Evolutionary conservation across 2,797 vertebrate genomes (phyloP).

Genomic region (Amblyraja radiata): DNA sequence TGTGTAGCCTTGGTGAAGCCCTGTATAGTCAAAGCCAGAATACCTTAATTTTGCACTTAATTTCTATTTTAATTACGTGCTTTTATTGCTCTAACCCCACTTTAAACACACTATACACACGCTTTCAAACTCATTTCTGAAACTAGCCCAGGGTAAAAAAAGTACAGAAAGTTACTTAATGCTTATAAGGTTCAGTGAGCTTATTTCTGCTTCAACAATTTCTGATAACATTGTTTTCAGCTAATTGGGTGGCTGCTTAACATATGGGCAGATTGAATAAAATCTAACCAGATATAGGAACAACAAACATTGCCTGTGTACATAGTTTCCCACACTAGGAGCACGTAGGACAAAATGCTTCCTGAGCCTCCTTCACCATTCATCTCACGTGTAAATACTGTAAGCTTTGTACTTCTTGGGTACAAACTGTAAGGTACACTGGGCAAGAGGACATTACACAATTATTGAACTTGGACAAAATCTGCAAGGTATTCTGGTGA

Average conservation of each 20-base stretch:
- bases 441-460: background rate
- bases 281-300: background rate
- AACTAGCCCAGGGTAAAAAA: background rate
- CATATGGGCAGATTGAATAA: background rate
- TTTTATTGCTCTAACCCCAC: background rate
- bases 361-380: no score
- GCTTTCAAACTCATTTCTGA: background rate
- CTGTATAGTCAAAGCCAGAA: no score
- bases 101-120: no score
- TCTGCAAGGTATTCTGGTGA: background rate
- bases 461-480: background rate
- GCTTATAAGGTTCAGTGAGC: background rate
- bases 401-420: background rate
- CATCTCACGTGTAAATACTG: background rate
- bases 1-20: no score
- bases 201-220: background rate
- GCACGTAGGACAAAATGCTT: no score
- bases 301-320: background rate
- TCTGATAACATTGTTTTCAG: background rate
- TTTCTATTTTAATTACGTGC: background rate
- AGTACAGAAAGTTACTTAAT: background rate
- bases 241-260: background rate
- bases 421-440: background rate
- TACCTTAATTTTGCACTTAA: no score
- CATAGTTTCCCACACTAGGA: background rate